Conservation (phyloP, 1,140 invertebrate species). For the Drosophila murphyi region DNA sequence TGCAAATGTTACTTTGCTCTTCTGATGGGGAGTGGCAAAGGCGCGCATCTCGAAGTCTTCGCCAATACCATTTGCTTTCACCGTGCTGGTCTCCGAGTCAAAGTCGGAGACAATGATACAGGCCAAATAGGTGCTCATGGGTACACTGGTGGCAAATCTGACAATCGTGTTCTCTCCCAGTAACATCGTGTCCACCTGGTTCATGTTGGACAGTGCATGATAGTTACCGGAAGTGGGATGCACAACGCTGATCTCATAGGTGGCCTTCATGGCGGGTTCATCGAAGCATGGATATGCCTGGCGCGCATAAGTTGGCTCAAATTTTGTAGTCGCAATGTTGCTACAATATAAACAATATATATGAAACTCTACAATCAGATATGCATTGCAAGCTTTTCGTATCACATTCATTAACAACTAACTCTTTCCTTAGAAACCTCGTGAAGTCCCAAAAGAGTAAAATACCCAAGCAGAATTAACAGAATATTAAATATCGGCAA, state of each 20-base stretch:
- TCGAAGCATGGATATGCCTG: constrained; percentile 98
- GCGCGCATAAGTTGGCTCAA: constrained; percentile 96
- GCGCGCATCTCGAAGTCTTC: constrained; percentile 88
- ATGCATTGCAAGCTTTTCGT: no score
- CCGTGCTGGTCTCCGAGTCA: constrained; percentile 85
- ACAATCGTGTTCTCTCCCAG: constrained; percentile 66
- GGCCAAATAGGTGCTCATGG: constrained; percentile 97
- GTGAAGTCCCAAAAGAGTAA: no score
- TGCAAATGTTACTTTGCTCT: constrained; percentile 92
- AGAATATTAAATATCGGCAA: no score
- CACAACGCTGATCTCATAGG: constrained; percentile 91
- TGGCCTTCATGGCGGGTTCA: constrained; percentile 96
- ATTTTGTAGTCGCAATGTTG: constrained; percentile 94
- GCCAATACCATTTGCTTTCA: constrained; percentile 86
- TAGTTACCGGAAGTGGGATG: constrained; percentile 88
- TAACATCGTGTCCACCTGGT: constrained; percentile 68
- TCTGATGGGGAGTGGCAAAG: constrained; percentile 90
- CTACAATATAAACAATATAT: constrained; percentile 84
- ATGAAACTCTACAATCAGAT: no score
- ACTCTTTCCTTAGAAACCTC: no score
- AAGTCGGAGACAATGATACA: constrained; percentile 97
- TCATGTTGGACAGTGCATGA: constrained; percentile 93
- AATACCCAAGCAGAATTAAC: no score
- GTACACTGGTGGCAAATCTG: constrained; percentile 91
- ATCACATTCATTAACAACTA: no score